Percentiles rank a stretch among this genome's conserved stretches.
Conservation (phyloP, 2,797 vertebrate genomes). For the Helostoma temminkii region DNA sequence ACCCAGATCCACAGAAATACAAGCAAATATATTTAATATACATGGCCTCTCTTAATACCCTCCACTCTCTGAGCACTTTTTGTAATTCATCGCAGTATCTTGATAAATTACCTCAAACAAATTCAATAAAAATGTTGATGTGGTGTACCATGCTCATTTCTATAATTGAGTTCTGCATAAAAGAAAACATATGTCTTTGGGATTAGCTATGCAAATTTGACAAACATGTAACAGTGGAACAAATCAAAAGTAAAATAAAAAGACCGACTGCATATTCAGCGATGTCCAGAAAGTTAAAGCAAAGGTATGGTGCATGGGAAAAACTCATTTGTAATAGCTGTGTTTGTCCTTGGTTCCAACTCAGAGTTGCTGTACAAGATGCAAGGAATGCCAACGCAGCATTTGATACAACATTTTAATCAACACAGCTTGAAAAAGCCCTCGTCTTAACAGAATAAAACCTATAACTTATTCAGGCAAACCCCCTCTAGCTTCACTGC, state of each 20-base stretch:
- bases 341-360: slow-evolving; percentile 51
- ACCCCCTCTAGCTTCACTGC: slow-evolving; percentile 42
- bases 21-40: slow-evolving; percentile 5
- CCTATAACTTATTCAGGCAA: slow-evolving; percentile 52
- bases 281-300: slow-evolving; percentile 34
- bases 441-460: slow-evolving; percentile 57
- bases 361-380: slow-evolving; percentile 48
- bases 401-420: slow-evolving; percentile 64
- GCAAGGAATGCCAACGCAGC: slow-evolving; percentile 34
- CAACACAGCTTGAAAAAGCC: slow-evolving; percentile 55
- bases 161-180: slow-evolving; percentile 52
- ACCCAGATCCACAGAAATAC: slow-evolving; percentile 6
- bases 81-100: slow-evolving; percentile 33
- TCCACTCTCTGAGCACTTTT: background rate
- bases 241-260: slow-evolving; percentile 64
- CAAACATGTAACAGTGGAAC: slow-evolving; percentile 50
- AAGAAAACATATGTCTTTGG: slow-evolving; percentile 51
- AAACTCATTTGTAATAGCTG: slow-evolving; percentile 41
- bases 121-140: slow-evolving; percentile 25
- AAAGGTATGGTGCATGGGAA: slow-evolving; percentile 22
- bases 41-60: background rate
- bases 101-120: slow-evolving; percentile 44
- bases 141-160: slow-evolving; percentile 43
- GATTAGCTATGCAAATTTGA: slow-evolving; percentile 59
- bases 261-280: slow-evolving; percentile 34